phyloP scores from a whole-genome alignment of 1,140 invertebrate genomes.

The Neodiprion fabricii region DNA sequence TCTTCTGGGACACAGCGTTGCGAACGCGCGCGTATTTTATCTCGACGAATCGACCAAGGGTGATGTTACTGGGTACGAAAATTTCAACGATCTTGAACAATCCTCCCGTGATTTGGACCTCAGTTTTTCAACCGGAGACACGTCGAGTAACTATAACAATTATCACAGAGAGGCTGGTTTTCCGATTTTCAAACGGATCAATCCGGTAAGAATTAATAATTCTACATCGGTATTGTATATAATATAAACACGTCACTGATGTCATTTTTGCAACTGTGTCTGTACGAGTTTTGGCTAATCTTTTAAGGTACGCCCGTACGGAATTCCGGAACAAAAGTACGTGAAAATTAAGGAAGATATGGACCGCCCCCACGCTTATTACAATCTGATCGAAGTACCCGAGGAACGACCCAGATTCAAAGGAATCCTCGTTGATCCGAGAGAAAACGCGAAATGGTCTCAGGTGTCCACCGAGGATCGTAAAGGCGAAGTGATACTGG shows the following conservation, averaged over 20 bases:
- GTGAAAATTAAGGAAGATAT: conserved; percentile 35
- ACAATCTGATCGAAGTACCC: conserved; percentile 40
- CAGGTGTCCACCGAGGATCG: conserved; percentile 42
- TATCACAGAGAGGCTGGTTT: not conserved
- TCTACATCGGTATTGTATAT: conserved; percentile 16
- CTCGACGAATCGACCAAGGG: conserved; percentile 29
- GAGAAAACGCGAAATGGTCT: conserved; percentile 19
- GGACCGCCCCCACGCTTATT: conserved; percentile 39
- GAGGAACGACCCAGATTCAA: conserved; percentile 31
- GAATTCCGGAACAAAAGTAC: conserved; percentile 32
- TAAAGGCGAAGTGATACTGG: conserved; percentile 51
- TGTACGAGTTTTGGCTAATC: not conserved
- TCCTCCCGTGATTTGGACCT: conserved; percentile 48
- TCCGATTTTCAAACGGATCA: not conserved
- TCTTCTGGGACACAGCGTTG: not conserved
- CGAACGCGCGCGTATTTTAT: conserved; percentile 37
- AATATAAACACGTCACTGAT: no score
- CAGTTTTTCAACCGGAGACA: conserved; percentile 41
- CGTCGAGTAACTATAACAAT: conserved; percentile 17
- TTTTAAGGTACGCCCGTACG: conserved; percentile 34
- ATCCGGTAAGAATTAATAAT: not conserved
- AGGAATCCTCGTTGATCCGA: conserved; percentile 38
- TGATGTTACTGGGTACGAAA: conserved; percentile 26
- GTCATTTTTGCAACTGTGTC: not conserved
- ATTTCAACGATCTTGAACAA: conserved; percentile 28